Evolutionary conservation across 1,140 invertebrate genomes (phyloP).

Genomic region (Lithobius niger): DNA sequence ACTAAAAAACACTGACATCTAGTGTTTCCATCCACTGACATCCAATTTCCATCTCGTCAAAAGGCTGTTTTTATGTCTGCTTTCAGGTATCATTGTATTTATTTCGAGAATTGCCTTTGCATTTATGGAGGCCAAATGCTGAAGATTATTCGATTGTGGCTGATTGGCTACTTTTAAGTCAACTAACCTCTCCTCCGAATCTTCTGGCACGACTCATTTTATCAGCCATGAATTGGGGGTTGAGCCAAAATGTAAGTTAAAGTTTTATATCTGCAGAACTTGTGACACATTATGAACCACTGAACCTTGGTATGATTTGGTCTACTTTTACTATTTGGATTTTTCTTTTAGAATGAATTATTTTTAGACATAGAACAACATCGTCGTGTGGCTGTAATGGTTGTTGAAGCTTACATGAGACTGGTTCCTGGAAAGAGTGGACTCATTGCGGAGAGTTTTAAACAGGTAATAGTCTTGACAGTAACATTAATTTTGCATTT

Average conservation of each 20-base stretch:
- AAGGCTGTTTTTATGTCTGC: no score
- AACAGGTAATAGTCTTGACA: no score
- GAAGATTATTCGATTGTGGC: constrained; percentile 51
- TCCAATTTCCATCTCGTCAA: no score
- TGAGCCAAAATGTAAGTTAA: constrained; percentile 33
- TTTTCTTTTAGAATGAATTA: constrained; percentile 13
- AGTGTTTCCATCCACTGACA: no score
- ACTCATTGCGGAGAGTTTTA: constrained; percentile 43
- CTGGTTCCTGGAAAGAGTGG: constrained; percentile 41
- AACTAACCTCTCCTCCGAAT: constrained; percentile 42
- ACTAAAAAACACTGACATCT: no score
- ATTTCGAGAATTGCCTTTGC: constrained; percentile 55
- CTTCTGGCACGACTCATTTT: constrained; percentile 54
- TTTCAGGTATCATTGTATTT: constrained; percentile 51
- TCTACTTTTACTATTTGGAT: background rate
- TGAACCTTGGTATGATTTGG: no score
- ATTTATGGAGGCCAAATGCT: constrained; percentile 50
- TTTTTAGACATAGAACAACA: constrained; percentile 26
- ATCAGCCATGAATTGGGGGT: constrained; percentile 56
- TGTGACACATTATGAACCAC: no score
- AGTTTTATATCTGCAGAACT: no score
- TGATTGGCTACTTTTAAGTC: constrained; percentile 48
- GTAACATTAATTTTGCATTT: constrained; percentile 4
- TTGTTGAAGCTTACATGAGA: constrained; percentile 48
- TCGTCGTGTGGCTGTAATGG: constrained; percentile 46